Evolutionary conservation across 2,797 vertebrate genomes (phyloP), one percentile per base, ranked within the genome.

Genomic region (Oryzias dopingdopingensis): DNA sequence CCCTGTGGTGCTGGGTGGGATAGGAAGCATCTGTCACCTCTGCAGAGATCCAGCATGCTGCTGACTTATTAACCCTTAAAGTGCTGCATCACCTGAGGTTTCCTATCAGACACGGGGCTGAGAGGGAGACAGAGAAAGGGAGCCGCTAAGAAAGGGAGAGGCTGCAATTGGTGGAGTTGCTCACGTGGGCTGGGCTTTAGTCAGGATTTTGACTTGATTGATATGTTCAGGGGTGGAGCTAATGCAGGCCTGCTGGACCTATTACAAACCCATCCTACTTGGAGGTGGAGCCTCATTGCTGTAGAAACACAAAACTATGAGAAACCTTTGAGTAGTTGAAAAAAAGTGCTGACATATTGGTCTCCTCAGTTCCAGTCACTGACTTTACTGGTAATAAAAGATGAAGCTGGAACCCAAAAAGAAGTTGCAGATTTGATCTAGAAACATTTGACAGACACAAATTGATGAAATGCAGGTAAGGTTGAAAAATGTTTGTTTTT

Each of bases 1-100:
- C 92, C 93, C 93, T n/a, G 82, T 91, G 92, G 93, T 91, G 93
- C 86, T 82, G 62, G 90, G 88, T 91, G 92, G 92, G 92, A 90
- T 91, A 91, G 93, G 88, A 89, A 92, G 95, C 93, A 93, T 94
- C 93, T 94, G 93, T 89, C 92, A 91, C 86, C 91, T 75, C 90
- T 91, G 87, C 89, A 88, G 91, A 92, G 87, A 89, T 91, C 74
- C 78, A 88, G 80, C 89, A 88, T 62, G 71, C 80, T 74, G 77
- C 84, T 62, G 81, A 77, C 62, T 88, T 91, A 37, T 37, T 37
- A 89, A 91, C 88, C 81, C 83, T 86, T 86, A 54, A 79, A 67
- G 60, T 6, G 50, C 86, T 5, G 57, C 74, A 77, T 79, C 84
- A 88, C 86, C 87, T 88, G 84, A 83, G 81, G 84, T 76, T 61